phyloP scores from a whole-genome alignment of 2,113 vertebrate genomes.

The Sprattus sprattus region DNA sequence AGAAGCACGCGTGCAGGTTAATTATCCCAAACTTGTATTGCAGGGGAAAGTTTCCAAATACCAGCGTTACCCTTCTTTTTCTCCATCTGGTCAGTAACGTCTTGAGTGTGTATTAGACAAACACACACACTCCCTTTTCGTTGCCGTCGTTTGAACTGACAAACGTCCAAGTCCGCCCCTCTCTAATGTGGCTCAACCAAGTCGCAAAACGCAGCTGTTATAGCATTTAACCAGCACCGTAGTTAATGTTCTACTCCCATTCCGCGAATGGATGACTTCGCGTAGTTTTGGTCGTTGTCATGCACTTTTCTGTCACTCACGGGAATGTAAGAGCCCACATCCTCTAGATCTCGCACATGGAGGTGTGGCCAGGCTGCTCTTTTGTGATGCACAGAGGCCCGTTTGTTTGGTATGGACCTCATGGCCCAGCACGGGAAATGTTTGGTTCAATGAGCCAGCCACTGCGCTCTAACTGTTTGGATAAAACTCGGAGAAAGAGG shows the following conservation, averaged over 20 bases:
- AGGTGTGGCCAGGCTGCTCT: neutral
- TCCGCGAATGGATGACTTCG: neutral
- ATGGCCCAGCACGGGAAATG: neutral
- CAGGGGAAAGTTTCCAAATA: neutral
- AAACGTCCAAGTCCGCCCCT: constrained; percentile 56
- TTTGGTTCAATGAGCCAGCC: neutral
- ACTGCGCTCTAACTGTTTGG: neutral
- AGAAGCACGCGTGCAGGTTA: neutral
- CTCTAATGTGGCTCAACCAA: constrained; percentile 5
- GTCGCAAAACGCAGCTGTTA: constrained; percentile 21
- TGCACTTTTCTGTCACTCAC: constrained; percentile 4
- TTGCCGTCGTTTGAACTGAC: constrained; percentile 5
- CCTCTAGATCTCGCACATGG: neutral
- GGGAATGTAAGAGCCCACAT: neutral
- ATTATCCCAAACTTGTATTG: neutral
- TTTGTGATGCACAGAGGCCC: constrained; percentile 11
- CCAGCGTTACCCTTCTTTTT: constrained; percentile 47
- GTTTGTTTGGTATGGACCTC: constrained; percentile 3
- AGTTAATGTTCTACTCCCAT: constrained; percentile 64
- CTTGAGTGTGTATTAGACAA: neutral
- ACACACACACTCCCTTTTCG: constrained; percentile 1
- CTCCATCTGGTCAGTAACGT: constrained; percentile 44
- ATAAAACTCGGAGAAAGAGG: neutral
- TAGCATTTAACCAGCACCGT: constrained; percentile 11
- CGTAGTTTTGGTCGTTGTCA: neutral